Evolutionary conservation across 2,797 vertebrate species (phyloP).

Genomic region (Neomorphus geoffroyi): DNA sequence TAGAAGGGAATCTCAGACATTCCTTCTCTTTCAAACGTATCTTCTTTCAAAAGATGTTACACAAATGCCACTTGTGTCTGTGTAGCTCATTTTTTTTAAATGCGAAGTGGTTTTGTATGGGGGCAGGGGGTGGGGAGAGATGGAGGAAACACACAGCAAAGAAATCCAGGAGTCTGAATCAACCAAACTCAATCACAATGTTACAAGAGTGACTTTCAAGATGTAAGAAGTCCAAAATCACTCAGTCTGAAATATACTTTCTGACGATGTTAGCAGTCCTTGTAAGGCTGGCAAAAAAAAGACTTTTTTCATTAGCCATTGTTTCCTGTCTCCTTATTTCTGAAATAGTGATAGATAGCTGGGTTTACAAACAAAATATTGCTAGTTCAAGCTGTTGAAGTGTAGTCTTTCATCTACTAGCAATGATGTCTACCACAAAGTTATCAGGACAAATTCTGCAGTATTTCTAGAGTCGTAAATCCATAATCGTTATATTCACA

Average conservation of each 20-base stretch:
- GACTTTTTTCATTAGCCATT: background rate
- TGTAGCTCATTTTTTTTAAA: background rate
- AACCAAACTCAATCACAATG: background rate
- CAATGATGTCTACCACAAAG: background rate
- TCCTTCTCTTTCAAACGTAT: background rate
- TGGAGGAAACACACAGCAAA: too few species aligned
- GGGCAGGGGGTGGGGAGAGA: accelerated
- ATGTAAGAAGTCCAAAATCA: background rate
- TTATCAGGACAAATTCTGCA: background rate
- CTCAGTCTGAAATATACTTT: background rate
- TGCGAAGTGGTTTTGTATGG: background rate
- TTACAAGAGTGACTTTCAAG: background rate
- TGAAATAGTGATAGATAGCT: accelerated
- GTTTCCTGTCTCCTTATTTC: background rate
- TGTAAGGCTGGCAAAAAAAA: background rate
- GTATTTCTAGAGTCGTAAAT: background rate
- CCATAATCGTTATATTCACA: background rate
- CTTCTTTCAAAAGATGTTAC: background rate
- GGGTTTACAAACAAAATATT: background rate
- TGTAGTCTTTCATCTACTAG: background rate
- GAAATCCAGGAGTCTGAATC: background rate
- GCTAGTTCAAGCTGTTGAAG: background rate
- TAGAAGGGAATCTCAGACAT: background rate
- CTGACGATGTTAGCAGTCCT: background rate
- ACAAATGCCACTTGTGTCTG: background rate